Evolutionary conservation across 2,113 vertebrate species (phyloP).

Genomic region (Thinocorus orbignyianus): DNA sequence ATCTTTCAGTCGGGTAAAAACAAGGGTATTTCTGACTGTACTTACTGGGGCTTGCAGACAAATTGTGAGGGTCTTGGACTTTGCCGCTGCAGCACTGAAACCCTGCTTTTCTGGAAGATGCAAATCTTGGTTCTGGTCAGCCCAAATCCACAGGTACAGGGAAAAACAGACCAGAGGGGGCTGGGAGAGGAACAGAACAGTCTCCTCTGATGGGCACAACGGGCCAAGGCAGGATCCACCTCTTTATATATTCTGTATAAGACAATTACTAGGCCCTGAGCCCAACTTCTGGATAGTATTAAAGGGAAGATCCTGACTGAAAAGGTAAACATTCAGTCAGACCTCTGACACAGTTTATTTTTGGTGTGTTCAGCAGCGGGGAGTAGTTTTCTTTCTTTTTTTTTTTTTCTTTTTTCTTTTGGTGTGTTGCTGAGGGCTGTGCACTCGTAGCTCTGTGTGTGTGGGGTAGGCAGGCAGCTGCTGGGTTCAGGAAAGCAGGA

Average conservation of each 20-base stretch:
- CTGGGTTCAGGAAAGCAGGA: neutral
- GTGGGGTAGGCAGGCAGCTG: neutral
- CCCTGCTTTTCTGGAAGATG: neutral
- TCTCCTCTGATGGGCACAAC: neutral
- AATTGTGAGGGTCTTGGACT: neutral
- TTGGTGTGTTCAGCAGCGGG: neutral
- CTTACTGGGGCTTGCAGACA: neutral
- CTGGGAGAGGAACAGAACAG: neutral
- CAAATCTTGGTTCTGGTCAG: neutral
- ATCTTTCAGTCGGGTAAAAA: neutral
- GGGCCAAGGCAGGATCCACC: neutral
- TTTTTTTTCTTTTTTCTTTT: neutral
- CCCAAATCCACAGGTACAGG: neutral
- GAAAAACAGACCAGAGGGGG: neutral
- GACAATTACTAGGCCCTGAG: neutral
- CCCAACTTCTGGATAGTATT: neutral
- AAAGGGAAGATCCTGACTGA: neutral
- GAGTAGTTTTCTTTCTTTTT: neutral
- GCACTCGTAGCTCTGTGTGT: fast-evolving
- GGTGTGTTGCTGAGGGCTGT: neutral
- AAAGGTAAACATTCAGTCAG: neutral
- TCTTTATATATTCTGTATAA: neutral
- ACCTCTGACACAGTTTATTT: neutral
- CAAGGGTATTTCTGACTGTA: neutral
- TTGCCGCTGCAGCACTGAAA: neutral